phyloP scores from a whole-genome alignment of 2,797 vertebrate genomes.

The Microcaecilia unicolor region DNA sequence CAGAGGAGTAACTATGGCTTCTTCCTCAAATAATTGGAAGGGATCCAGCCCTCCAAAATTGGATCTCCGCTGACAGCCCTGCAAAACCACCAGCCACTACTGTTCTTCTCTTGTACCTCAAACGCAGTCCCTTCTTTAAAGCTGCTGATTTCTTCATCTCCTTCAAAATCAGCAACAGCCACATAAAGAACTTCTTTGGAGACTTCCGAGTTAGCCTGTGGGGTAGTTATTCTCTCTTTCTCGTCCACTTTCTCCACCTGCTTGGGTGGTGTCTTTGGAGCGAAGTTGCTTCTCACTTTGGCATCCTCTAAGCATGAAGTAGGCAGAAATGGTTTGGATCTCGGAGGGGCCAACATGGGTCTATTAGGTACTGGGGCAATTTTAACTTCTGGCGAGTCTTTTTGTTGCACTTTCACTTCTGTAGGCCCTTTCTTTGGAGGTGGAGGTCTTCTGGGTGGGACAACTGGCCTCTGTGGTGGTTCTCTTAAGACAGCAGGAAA shows the following conservation, averaged over 20 bases:
- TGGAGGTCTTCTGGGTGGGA: constrained; percentile 82
- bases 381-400: constrained; percentile 58
- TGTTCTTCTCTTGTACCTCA: constrained; percentile 84
- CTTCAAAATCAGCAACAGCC: constrained; percentile 89
- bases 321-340: constrained; percentile 68
- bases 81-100: constrained; percentile 97
- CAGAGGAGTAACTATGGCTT: constrained; percentile 66
- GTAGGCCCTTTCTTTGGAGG: constrained; percentile 79
- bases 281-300: constrained; percentile 56
- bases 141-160: constrained; percentile 80
- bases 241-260: constrained; percentile 58
- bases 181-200: constrained; percentile 76
- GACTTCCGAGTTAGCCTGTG: constrained; percentile 1
- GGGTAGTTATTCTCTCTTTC: constrained; percentile 34
- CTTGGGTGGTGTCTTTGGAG: constrained; percentile 64
- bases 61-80: constrained; percentile 72
- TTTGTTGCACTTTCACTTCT: constrained; percentile 53
- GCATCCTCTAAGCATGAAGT: constrained; percentile 43
- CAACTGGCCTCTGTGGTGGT: constrained; percentile 64
- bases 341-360: constrained; percentile 62
- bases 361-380: constrained; percentile 43
- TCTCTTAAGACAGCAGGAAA: constrained; percentile 51
- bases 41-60: constrained; percentile 90
- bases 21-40: constrained; percentile 94
- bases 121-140: constrained; percentile 93